A percentile compares a stretch with the other conserved stretches of the same genome.
Evolutionary conservation across 2,113 vertebrate species (phyloP).

Genomic region (Ascaphus truei): DNA sequence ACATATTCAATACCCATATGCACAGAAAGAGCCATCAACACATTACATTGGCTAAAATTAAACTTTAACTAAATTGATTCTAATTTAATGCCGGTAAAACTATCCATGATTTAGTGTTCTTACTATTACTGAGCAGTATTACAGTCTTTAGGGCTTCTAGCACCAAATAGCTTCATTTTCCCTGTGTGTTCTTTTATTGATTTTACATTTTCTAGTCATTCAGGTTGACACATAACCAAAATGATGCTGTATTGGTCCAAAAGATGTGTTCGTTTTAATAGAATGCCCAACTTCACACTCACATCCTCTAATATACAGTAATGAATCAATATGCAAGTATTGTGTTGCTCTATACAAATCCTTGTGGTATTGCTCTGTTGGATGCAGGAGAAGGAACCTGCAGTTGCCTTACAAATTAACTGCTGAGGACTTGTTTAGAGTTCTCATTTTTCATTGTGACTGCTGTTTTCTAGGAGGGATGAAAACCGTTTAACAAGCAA

Average conservation of each 20-base stretch:
- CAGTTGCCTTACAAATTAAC: conserved; percentile 45
- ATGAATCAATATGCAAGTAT: conserved; percentile 45
- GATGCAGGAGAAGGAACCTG: conserved; percentile 35
- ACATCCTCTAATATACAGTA: conserved; percentile 4
- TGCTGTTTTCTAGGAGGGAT: conserved; percentile 19
- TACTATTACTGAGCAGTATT: neutral
- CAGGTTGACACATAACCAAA: neutral
- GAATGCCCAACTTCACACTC: conserved; percentile 25
- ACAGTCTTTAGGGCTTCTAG: neutral
- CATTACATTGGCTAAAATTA: no score
- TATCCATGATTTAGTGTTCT: neutral
- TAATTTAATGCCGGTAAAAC: no score
- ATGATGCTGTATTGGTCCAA: neutral
- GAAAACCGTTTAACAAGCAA: conserved; percentile 36
- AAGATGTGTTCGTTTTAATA: conserved; percentile 38
- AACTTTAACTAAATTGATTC: no score
- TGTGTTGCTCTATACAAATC: conserved; percentile 5
- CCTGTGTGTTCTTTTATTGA: neutral
- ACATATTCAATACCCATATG: no score
- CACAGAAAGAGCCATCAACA: no score
- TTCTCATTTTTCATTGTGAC: conserved; percentile 47
- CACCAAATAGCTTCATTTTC: neutral
- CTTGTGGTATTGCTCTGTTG: conserved; percentile 1
- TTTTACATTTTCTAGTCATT: conserved; percentile 14
- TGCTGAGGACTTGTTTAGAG: conserved; percentile 38